phyloP scores from a whole-genome alignment of 2,797 vertebrate species.

The Coranthus polyacanthus region DNA sequence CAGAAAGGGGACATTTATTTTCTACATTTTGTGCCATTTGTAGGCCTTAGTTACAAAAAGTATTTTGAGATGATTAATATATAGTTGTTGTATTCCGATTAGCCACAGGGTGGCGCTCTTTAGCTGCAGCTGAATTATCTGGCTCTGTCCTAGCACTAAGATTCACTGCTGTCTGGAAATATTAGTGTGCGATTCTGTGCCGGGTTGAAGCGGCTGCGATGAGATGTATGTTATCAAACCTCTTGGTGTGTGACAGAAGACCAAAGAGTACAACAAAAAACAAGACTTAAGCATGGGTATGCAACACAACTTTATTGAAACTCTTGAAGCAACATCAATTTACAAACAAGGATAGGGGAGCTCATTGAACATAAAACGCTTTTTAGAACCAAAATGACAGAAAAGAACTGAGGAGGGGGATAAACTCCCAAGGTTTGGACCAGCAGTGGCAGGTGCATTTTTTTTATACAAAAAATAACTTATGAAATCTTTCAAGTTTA shows the following conservation, averaged over 20 bases:
- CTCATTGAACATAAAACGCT: slow-evolving; percentile 76
- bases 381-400: slow-evolving; percentile 79
- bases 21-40: no score
- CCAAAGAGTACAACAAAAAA: slow-evolving; percentile 24
- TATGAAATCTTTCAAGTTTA: slow-evolving; percentile 89
- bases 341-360: slow-evolving; percentile 84
- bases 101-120: no score
- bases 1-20: no score
- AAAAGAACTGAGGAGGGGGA: slow-evolving; percentile 63
- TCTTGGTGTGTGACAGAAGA: neutral
- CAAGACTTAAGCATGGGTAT: slow-evolving; percentile 65
- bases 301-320: slow-evolving; percentile 91
- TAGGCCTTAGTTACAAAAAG: no score
- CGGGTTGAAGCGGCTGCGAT: no score
- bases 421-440: slow-evolving; percentile 76
- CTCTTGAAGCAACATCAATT: slow-evolving; percentile 87
- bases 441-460: slow-evolving; percentile 83
- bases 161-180: no score
- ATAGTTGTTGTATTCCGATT: no score
- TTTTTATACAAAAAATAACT: slow-evolving; percentile 86
- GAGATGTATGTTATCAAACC: no score
- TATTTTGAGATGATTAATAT: no score
- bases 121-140: no score
- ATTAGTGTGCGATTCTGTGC: no score
- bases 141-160: no score